These are phyloP conservation scores for Trachelus stipa DNA, from an alignment of 2,888 invertebrate genomes.

Conservation along the genomic window DNA sequence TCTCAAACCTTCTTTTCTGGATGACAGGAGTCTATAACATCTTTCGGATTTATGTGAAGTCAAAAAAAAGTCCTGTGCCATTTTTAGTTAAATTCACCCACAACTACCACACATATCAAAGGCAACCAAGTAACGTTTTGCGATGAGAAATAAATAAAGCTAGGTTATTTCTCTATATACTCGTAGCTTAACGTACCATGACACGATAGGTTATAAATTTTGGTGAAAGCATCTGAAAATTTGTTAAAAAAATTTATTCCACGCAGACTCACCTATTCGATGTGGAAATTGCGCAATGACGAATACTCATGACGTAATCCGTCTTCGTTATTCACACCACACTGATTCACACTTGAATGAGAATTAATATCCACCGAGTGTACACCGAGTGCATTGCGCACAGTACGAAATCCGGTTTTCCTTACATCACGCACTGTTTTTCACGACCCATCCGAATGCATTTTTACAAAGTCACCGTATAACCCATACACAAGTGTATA, in stretches of 20 bases:
- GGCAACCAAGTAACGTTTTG: neutral
- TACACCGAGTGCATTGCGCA: neutral
- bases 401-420: neutral
- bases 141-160: neutral
- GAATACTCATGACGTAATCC: constrained; percentile 5
- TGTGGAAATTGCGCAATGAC: neutral
- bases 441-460: neutral
- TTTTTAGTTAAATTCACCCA: neutral
- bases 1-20: neutral
- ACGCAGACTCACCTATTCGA: neutral
- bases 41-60: neutral
- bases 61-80: neutral
- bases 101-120: neutral
- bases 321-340: neutral
- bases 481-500: neutral
- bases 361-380: neutral
- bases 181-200: neutral
- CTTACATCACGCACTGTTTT: neutral
- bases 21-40: neutral
- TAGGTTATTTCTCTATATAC: neutral
- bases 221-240: neutral
- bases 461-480: neutral
- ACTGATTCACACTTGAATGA: neutral
- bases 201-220: neutral
- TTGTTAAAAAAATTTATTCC: neutral